Percentiles rank a stretch among this genome's conserved stretches.
phyloP scores from a whole-genome alignment of 2,797 vertebrate species.

The Enteromius argenteus region DNA sequence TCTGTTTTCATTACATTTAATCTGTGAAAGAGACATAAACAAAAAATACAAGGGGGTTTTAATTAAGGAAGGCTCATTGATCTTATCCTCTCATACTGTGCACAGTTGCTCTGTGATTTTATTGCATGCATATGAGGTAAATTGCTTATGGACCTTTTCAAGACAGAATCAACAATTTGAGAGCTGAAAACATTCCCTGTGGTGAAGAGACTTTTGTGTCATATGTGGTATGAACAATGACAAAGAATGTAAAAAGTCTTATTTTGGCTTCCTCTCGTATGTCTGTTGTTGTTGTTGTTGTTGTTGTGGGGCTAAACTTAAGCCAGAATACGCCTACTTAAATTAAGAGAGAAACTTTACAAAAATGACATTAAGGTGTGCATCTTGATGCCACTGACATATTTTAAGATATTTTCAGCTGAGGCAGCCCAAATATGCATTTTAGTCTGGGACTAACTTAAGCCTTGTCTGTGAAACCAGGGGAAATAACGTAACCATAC shows the following conservation, averaged over 20 bases:
- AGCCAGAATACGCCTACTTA: no score
- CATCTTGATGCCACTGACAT: no score
- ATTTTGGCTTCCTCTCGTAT: background rate
- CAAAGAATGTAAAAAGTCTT: background rate
- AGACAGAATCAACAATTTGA: background rate
- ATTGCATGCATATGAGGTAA: background rate
- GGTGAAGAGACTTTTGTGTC: background rate
- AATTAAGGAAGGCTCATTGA: background rate
- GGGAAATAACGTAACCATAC: background rate
- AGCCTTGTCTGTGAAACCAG: no score
- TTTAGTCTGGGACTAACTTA: no score
- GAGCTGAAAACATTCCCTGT: background rate
- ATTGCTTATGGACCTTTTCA: background rate
- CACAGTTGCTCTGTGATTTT: background rate
- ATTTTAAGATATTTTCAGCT: no score
- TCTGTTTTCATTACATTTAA: background rate
- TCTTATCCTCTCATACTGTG: background rate
- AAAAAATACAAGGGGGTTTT: background rate
- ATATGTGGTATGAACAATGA: background rate
- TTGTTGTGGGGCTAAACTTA: no score
- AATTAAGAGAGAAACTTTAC: no score
- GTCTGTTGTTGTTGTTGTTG: background rate
- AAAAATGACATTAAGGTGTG: no score
- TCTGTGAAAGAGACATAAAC: background rate
- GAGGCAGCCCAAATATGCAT: no score